These are phyloP conservation scores for Drosophila funebris DNA, from an alignment of 1,140 invertebrate genomes.

Conservation along the genomic window DNA sequence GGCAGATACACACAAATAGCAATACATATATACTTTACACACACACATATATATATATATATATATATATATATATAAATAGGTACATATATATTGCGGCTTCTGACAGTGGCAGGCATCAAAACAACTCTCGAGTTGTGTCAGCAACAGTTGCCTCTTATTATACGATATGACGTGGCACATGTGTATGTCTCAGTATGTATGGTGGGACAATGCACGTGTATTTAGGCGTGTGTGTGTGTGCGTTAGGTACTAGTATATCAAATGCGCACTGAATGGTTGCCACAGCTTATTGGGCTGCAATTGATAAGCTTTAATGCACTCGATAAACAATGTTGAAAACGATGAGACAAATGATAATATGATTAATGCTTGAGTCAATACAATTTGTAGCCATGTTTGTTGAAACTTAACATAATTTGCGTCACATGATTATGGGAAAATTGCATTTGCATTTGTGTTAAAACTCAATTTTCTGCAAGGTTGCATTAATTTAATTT, in stretches of 20 bases:
- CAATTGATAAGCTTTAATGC: conserved; percentile 17
- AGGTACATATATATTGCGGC: conserved; percentile 9
- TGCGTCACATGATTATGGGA: neutral
- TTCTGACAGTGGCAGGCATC: conserved; percentile 57
- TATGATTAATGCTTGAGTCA: conserved; percentile 12
- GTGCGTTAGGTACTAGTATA: conserved; percentile 19
- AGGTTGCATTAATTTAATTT: conserved; percentile 44
- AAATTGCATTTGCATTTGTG: conserved; percentile 42
- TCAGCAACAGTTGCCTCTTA: conserved; percentile 68
- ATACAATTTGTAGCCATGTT: neutral
- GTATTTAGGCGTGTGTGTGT: conserved; percentile 12
- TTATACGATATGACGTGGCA: conserved; percentile 41
- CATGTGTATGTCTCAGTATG: neutral
- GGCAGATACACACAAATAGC: conserved; percentile 10
- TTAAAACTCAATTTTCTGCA: conserved; percentile 56
- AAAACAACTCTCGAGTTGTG: conserved; percentile 47
- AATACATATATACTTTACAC: too few relatives aligned
- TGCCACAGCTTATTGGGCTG: conserved; percentile 9
- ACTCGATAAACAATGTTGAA: conserved; percentile 1
- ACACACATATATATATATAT: neutral
- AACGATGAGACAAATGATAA: conserved; percentile 9
- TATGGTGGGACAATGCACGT: too few relatives aligned
- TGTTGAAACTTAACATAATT: neutral
- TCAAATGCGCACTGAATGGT: conserved; percentile 26
- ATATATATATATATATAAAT: neutral